Percentiles rank a stretch among this genome's conserved stretches.
Evolutionary conservation across 2,888 invertebrate species (phyloP).

Genomic region (Calameuta pallipes): DNA sequence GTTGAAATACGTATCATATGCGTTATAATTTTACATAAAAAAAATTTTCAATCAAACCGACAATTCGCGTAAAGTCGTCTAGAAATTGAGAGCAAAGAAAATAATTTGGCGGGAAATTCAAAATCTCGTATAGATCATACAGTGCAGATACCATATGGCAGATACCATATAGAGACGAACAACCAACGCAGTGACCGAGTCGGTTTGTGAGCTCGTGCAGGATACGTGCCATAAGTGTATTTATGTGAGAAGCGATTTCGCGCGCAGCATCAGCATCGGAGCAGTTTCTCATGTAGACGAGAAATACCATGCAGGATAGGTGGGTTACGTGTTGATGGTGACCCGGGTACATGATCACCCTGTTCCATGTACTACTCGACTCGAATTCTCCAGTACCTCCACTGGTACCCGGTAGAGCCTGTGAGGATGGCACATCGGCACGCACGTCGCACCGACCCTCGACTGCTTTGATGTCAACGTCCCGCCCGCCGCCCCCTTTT

Average conservation of each 20-base stretch:
- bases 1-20: neutral
- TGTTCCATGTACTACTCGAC: slow-evolving; percentile 5
- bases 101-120: neutral
- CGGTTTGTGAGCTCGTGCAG: neutral
- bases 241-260: neutral
- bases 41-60: neutral
- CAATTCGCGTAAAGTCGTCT: neutral
- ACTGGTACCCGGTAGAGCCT: neutral
- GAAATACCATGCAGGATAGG: neutral
- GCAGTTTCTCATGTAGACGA: neutral
- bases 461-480: slow-evolving; percentile 25
- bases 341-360: neutral
- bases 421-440: neutral
- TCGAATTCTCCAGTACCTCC: neutral
- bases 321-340: neutral
- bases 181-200: neutral
- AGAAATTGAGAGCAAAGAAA: neutral
- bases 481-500: too few species aligned
- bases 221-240: neutral
- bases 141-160: too few species aligned
- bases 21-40: too few species aligned
- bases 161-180: neutral
- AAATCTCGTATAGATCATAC: neutral
- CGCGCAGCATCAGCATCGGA: neutral
- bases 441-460: slow-evolving; percentile 6